Conservation (phyloP, 2,797 vertebrate genomes). For the Chelonia mydas region DNA sequence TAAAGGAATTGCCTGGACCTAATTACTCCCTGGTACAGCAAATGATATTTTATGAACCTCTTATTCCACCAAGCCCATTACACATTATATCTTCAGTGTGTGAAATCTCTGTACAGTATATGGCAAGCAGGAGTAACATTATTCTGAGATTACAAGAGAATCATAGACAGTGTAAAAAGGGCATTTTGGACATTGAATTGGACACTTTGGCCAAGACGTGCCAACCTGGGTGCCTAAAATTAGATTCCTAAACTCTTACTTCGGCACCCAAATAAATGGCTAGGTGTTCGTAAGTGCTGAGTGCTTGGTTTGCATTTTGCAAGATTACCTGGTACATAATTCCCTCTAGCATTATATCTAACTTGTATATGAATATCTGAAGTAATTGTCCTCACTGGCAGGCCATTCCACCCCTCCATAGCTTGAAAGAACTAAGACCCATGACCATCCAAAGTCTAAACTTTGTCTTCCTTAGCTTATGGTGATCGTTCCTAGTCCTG, state of each 20-base stretch:
- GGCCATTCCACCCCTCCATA: neutral
- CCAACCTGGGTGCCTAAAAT: neutral
- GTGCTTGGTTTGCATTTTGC: neutral
- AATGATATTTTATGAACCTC: neutral
- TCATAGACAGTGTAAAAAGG: neutral
- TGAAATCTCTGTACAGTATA: neutral
- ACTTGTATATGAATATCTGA: neutral
- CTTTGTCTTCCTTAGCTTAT: neutral
- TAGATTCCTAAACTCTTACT: neutral
- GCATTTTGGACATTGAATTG: neutral
- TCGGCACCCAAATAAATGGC: neutral
- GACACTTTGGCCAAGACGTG: neutral
- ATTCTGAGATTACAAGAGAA: neutral
- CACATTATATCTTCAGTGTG: accelerated
- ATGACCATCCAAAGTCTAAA: neutral
- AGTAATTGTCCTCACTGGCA: neutral
- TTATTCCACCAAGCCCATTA: neutral
- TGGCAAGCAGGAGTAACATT: neutral
- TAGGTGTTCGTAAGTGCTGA: neutral
- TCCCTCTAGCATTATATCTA: neutral
- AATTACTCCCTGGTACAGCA: neutral
- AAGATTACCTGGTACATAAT: neutral
- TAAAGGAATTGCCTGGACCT: neutral
- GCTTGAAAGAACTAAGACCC: neutral
- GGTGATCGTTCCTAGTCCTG: neutral